Conservation (phyloP, 2,888 invertebrate genomes). For the Germaria angustata region DNA sequence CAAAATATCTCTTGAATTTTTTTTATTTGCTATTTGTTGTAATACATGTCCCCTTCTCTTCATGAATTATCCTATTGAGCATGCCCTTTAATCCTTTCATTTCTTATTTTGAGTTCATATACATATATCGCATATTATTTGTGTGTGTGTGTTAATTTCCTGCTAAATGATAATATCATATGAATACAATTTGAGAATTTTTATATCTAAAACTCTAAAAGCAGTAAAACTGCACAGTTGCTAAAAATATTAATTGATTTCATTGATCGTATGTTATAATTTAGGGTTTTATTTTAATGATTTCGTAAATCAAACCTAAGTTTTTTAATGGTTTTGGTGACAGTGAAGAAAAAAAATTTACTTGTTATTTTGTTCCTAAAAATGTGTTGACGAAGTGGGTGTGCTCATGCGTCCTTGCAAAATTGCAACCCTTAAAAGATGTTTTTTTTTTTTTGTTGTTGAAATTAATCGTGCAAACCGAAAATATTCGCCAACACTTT, state of each 20-base stretch:
- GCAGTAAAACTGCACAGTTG: not conserved
- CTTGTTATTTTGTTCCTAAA: not conserved
- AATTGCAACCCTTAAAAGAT: constrained; percentile 21
- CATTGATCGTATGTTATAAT: constrained; percentile 5
- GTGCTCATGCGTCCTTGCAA: not conserved
- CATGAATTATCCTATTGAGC: not conserved
- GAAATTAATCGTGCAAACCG: constrained; percentile 24
- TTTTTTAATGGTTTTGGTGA: constrained; percentile 47
- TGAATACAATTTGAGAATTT: not conserved
- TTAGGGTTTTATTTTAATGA: not conserved
- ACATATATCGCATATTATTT: too few species aligned
- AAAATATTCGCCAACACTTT: constrained; percentile 13
- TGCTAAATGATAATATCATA: constrained; percentile 6
- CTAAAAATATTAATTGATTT: not conserved
- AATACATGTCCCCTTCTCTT: constrained; percentile 13
- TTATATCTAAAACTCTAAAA: not conserved
- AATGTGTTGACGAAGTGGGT: constrained; percentile 12
- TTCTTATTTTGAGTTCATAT: not conserved
- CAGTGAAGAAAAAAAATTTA: not conserved
- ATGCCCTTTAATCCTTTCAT: constrained; percentile 10
- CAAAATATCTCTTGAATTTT: constrained; percentile 16
- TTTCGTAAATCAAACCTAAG: constrained; percentile 33
- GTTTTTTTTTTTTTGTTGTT: too few species aligned
- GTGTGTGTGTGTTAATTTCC: constrained; percentile 32
- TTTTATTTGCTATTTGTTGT: constrained; percentile 7